Conservation (phyloP, 2,797 vertebrate species). For the Aldrovandia affinis region DNA sequence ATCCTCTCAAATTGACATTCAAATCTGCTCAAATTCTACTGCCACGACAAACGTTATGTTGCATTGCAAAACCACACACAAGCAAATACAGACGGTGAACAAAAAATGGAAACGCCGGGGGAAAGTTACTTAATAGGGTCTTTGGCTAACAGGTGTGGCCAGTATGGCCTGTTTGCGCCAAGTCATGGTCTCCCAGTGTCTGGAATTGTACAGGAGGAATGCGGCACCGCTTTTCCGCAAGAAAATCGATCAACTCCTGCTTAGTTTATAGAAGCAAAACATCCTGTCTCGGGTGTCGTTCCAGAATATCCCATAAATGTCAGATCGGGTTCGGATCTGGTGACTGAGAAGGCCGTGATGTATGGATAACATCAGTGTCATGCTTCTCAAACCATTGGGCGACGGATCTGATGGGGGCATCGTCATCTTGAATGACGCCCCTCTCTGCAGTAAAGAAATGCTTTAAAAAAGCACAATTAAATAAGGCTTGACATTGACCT, state of each 20-base stretch:
- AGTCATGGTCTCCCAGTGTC: neutral
- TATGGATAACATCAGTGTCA: too few species aligned
- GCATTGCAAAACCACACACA: too few species aligned
- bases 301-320: neutral
- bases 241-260: neutral
- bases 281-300: neutral
- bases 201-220: neutral
- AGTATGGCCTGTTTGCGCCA: neutral
- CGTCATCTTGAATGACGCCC: too few species aligned
- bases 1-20: neutral
- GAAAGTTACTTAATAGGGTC: neutral
- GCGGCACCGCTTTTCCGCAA: neutral
- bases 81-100: neutral
- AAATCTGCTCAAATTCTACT: neutral
- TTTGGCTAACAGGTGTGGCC: neutral
- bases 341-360: too few species aligned
- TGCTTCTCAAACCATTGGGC: too few species aligned
- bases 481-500: too few species aligned
- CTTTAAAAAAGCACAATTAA: too few species aligned
- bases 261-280: neutral
- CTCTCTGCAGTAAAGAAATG: too few species aligned
- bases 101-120: neutral
- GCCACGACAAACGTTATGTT: too few species aligned
- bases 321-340: too few species aligned
- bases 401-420: too few species aligned